Percentiles rank a stretch among this genome's conserved stretches.
phyloP scores from a whole-genome alignment of 1,140 invertebrate species.

The Drosophila tropicalis region DNA sequence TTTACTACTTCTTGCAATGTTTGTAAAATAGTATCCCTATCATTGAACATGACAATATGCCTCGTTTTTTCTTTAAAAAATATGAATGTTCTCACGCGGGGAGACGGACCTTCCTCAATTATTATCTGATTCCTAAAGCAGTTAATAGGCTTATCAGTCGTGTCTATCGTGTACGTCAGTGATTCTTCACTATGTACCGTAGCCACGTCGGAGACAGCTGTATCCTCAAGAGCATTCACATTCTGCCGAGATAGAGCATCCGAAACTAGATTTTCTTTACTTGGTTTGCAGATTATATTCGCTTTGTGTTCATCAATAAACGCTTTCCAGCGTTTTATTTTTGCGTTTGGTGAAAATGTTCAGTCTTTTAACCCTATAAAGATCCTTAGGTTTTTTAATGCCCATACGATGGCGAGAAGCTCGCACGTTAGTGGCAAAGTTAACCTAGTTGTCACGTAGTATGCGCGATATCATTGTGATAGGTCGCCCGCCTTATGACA shows the following conservation, averaged over 20 bases:
- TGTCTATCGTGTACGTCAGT: no score
- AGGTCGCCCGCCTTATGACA: no score
- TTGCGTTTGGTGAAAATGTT: constrained; percentile 68
- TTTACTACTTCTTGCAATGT: constrained; percentile 5
- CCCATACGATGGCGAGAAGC: no score
- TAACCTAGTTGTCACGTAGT: no score
- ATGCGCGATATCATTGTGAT: no score
- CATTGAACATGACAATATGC: background rate
- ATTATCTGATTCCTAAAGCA: no score
- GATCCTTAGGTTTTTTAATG: no score
- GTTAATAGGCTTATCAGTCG: no score
- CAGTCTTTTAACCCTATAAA: no score
- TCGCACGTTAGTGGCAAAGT: no score
- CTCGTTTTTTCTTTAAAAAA: constrained; percentile 12
- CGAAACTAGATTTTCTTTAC: constrained; percentile 75
- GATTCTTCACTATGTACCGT: constrained; percentile 23
- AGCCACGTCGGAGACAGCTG: constrained; percentile 15
- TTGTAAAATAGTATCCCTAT: constrained; percentile 2
- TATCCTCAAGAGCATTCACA: constrained; percentile 22
- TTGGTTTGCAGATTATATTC: constrained; percentile 52
- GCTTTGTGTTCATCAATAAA: background rate
- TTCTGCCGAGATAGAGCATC: constrained; percentile 44
- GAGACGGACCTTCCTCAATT: no score
- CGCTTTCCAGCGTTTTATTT: constrained; percentile 1
- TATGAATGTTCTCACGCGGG: no score